phyloP scores from a whole-genome alignment of 2,888 invertebrate genomes.

The Deilephila porcellus region DNA sequence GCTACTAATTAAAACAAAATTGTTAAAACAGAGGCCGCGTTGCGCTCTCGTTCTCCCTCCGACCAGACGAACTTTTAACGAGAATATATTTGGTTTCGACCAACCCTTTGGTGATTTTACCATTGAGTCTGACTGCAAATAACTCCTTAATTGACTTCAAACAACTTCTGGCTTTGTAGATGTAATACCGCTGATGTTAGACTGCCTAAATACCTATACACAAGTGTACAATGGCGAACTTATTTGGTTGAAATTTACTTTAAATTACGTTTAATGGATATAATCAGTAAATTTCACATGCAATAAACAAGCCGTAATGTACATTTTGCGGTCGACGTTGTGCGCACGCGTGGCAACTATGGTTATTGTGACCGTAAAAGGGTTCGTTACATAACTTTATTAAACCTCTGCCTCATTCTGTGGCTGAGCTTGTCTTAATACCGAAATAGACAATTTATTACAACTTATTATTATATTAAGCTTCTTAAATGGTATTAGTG shows the following conservation, averaged over 20 bases:
- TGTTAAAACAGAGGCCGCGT: constrained; percentile 75
- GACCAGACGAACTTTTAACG: constrained; percentile 82
- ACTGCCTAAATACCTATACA: not conserved
- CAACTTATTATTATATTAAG: not conserved
- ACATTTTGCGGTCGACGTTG: constrained; percentile 11
- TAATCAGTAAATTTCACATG: constrained; percentile 10
- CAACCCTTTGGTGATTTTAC: constrained; percentile 83
- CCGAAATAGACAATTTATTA: not conserved
- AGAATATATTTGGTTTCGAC: constrained; percentile 83
- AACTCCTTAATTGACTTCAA: constrained; percentile 83
- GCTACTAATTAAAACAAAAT: constrained; percentile 84
- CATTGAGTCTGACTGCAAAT: constrained; percentile 82
- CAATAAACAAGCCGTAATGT: constrained; percentile 15
- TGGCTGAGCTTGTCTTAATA: not conserved
- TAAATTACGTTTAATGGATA: not conserved
- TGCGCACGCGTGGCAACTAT: constrained; percentile 8
- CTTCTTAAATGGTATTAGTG: not conserved
- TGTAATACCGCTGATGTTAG: constrained; percentile 61
- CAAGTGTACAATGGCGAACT: not conserved
- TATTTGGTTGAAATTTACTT: not conserved
- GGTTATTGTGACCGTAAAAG: constrained; percentile 21
- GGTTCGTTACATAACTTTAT: constrained; percentile 17
- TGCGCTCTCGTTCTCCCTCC: constrained; percentile 61
- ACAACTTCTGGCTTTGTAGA: constrained; percentile 73
- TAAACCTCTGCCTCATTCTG: constrained; percentile 13